Conservation (phyloP, 1,140 invertebrate species). For the Pseudomyrmex concolor region DNA sequence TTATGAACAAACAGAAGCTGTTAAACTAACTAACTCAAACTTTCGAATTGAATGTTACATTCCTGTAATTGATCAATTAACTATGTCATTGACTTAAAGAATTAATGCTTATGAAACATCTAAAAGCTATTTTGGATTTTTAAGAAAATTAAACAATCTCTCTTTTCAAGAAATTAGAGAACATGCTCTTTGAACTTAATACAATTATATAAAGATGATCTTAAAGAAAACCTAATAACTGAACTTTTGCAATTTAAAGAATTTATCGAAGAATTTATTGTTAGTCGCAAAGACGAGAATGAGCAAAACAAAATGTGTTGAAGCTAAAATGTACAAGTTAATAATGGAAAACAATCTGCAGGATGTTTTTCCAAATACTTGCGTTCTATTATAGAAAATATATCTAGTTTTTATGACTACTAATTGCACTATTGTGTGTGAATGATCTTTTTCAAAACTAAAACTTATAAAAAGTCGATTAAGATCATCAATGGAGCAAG, state of each 20-base stretch:
- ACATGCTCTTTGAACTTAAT: not conserved
- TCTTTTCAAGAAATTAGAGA: constrained; percentile 1
- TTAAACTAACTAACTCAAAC: too few species aligned
- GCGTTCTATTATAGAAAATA: not conserved
- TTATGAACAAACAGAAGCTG: too few species aligned
- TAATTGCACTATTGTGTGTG: too few species aligned
- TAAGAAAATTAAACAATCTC: not conserved
- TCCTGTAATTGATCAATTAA: not conserved
- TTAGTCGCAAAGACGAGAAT: not conserved
- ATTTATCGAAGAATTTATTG: not conserved
- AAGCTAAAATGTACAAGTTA: too few species aligned
- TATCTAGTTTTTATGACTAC: too few species aligned
- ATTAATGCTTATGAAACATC: not conserved
- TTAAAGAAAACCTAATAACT: not conserved
- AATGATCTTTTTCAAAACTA: too few species aligned
- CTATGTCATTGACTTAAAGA: not conserved
- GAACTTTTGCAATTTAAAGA: not conserved
- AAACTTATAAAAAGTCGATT: too few species aligned
- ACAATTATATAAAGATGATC: not conserved
- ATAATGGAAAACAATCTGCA: not conserved
- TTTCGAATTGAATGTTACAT: too few species aligned
- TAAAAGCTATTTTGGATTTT: not conserved
- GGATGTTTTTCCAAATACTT: not conserved
- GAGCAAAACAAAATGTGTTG: not conserved
- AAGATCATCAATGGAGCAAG: too few species aligned